Evolutionary conservation across 2,113 vertebrate genomes (phyloP).

Genomic region (Pseudolaguvia tuberculata): DNA sequence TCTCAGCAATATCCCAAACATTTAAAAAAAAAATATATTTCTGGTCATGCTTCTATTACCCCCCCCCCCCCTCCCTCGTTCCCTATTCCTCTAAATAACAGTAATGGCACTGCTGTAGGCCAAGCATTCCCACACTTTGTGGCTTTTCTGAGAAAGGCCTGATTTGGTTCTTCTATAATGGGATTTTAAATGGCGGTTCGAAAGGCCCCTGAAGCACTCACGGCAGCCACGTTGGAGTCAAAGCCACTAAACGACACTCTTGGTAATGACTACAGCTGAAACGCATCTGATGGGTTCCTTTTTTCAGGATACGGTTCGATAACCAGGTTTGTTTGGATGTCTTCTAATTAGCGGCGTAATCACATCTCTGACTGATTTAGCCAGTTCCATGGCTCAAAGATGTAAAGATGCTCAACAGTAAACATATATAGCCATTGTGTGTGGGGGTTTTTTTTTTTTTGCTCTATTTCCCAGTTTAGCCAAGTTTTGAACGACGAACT

Average conservation of each 20-base stretch:
- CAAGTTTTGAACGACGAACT: conserved; percentile 18
- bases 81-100: conserved; percentile 17
- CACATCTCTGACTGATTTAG: no score
- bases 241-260: conserved; percentile 10
- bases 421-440: background rate
- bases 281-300: background rate
- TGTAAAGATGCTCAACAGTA: background rate
- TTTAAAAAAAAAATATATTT: background rate
- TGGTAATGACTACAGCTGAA: conserved; percentile 13
- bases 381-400: no score
- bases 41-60: background rate
- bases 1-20: background rate
- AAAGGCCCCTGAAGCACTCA: conserved; percentile 19
- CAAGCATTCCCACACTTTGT: conserved; percentile 41
- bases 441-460: background rate
- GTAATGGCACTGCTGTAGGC: conserved; percentile 31
- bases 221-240: conserved; percentile 39
- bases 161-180: conserved; percentile 45
- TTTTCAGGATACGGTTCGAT: background rate
- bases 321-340: background rate
- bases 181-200: conserved; percentile 46
- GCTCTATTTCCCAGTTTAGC: conserved; percentile 16
- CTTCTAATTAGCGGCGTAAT: background rate
- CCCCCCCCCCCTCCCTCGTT: no score
- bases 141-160: conserved; percentile 48